Evolutionary conservation across 2,888 invertebrate genomes (phyloP).

Genomic region (Megalurothrips usitatus): DNA sequence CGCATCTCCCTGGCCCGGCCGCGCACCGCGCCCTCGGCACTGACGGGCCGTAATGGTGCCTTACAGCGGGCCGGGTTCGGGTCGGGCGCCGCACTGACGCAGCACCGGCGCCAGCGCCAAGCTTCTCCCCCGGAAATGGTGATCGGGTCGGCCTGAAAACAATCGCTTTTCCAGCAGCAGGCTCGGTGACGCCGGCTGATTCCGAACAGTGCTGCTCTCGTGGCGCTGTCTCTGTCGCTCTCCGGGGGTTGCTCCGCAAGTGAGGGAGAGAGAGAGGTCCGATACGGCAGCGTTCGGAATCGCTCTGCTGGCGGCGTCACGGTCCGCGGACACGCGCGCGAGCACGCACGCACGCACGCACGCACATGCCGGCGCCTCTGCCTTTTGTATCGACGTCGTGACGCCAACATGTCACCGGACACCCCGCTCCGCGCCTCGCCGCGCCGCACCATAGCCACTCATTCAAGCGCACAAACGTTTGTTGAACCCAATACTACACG

Average conservation of each 20-base stretch:
- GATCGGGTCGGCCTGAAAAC: background rate
- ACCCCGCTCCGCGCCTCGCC: background rate
- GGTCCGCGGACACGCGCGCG: background rate
- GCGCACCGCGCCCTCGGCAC: no score
- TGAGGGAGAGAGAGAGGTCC: no score
- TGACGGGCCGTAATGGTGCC: background rate
- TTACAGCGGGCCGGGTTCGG: background rate
- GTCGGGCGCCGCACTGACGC: background rate
- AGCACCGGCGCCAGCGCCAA: no score
- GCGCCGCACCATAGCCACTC: background rate
- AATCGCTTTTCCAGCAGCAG: background rate
- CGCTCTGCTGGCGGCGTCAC: background rate
- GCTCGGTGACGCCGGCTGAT: no score
- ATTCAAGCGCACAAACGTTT: background rate
- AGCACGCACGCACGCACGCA: background rate
- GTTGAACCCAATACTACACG: slow-evolving; percentile 11
- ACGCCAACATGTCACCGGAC: background rate
- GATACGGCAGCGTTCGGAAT: no score
- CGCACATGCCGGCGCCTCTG: background rate
- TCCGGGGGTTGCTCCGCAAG: no score
- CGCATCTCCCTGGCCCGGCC: no score
- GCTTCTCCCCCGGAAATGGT: background rate
- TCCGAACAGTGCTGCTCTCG: background rate
- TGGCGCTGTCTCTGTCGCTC: background rate
- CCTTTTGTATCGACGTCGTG: slow-evolving; percentile 5